Base-by-base conservation (phyloP, 1,140 invertebrate species). In the Drosophila punjabiensis region DNA sequence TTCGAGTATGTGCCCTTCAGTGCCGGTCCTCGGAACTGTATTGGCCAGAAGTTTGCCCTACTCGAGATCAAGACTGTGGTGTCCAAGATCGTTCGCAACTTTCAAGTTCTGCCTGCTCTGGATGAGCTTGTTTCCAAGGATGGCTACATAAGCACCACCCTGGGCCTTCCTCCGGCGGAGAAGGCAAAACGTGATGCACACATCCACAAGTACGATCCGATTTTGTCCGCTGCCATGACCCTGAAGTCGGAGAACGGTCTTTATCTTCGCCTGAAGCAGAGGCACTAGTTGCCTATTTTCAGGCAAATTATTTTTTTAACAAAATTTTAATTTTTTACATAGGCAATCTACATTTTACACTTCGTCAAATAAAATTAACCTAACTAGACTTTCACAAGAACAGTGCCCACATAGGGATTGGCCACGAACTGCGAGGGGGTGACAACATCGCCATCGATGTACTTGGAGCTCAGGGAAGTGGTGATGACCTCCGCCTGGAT, bases 1-100 rank as follows among this genome's bases (percentile, higher is more conserved):
- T 95, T 93, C 66, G 83, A 94, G 24, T 96, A 94, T 84, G 87
- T 96, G 39, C 95, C 96, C 58, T 97, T 96, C 74, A 93, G 92
- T 64, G 92, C 92, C 1, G 92, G 92, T 6, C 87, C 87, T 3
- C 76, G 92, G 1, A 93, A 93, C 33, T 93, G 92, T 24, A 92
- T 93, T 59, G 92, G 92, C 16, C 93, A 94, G 70, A 94, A 94
- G 82, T 94, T 94, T 73, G 94, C 94, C 3, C 67, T 94, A 50
- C 76, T 94, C 81, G 88, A 94, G 89, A 84, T 94, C 18, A 94
- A 94, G 84, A 91, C 93, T 4, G 84, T 84, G 0, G 58, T 94
- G 7, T 93, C 94, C 2, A 94, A 94, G 71, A 77, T 94, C 35
- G 63, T 94, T 30, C 85, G 92, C 14, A 89, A 87, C 3, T 93